These are phyloP conservation scores for Hemibagrus wyckioides DNA, from an alignment of 2,113 vertebrate species.

Conservation along the genomic window DNA sequence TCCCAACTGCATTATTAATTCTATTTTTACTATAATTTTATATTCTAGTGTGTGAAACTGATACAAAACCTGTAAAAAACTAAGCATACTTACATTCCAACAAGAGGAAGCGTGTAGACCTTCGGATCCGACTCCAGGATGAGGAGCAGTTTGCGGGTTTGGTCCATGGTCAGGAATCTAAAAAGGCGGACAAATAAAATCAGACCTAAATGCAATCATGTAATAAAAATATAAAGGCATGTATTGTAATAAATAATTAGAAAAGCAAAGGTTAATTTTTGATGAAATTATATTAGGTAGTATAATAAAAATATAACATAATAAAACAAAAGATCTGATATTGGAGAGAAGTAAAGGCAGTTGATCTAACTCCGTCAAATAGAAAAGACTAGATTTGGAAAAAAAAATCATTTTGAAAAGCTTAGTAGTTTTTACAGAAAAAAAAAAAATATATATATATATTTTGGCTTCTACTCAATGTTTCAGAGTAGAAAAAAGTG, in stretches of 20 bases:
- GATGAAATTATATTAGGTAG: neutral
- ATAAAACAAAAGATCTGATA: neutral
- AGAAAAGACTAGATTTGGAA: neutral
- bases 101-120: slow-evolving; percentile 82
- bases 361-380: neutral
- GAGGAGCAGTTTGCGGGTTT: slow-evolving; percentile 89
- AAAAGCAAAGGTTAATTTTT: neutral
- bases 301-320: neutral
- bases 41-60: too few species aligned
- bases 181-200: slow-evolving; percentile 34
- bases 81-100: slow-evolving; percentile 89
- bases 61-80: neutral
- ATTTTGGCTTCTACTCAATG: too few species aligned
- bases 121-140: slow-evolving; percentile 95
- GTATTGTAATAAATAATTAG: neutral
- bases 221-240: neutral
- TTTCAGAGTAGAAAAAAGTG: too few species aligned
- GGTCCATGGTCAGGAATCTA: slow-evolving; percentile 96
- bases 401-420: neutral
- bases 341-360: too few species aligned
- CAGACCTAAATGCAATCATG: neutral
- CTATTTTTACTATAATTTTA: too few species aligned
- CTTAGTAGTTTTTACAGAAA: too few species aligned
- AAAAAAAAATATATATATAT: too few species aligned
- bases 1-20: too few species aligned